These are phyloP conservation scores for Saccopteryx bilineata DNA, from an alignment of 2,113 vertebrate species.

Conservation along the genomic window DNA sequence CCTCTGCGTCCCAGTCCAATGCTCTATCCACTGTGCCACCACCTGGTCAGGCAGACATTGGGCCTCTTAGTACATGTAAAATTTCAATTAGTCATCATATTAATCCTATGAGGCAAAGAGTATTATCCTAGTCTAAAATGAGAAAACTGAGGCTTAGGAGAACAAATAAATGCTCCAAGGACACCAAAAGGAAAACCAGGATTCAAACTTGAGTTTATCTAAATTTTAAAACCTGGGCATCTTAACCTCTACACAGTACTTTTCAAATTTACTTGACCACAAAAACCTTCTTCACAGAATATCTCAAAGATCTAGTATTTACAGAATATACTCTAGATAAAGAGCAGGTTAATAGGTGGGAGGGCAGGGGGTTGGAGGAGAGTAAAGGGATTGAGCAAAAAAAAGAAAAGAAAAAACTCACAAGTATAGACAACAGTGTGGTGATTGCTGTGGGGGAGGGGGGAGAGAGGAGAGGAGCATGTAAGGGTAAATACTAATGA, in stretches of 20 bases:
- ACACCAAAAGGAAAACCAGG: background rate
- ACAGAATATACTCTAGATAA: background rate
- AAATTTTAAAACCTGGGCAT: background rate
- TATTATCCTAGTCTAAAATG: background rate
- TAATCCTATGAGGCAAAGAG: background rate
- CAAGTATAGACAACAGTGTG: too few relatives aligned
- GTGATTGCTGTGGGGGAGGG: too few relatives aligned
- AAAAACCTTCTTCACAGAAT: conserved; percentile 29
- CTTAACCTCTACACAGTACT: conserved; percentile 11
- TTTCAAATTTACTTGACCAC: background rate
- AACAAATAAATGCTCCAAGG: conserved; percentile 8
- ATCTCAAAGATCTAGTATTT: conserved; percentile 5
- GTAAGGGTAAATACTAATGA: too few relatives aligned
- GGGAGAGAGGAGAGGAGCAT: too few relatives aligned
- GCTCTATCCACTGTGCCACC: too few relatives aligned
- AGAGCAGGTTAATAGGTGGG: too few relatives aligned
- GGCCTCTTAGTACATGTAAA: background rate
- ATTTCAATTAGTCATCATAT: background rate
- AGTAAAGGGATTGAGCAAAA: too few relatives aligned
- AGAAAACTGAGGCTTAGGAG: background rate
- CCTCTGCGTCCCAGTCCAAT: too few relatives aligned
- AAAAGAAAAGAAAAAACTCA: too few relatives aligned
- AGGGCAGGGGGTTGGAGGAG: too few relatives aligned
- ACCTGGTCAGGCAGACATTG: background rate
- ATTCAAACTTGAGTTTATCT: background rate